Conservation (phyloP, 2,888 invertebrate genomes). For the Camponotus fellah region DNA sequence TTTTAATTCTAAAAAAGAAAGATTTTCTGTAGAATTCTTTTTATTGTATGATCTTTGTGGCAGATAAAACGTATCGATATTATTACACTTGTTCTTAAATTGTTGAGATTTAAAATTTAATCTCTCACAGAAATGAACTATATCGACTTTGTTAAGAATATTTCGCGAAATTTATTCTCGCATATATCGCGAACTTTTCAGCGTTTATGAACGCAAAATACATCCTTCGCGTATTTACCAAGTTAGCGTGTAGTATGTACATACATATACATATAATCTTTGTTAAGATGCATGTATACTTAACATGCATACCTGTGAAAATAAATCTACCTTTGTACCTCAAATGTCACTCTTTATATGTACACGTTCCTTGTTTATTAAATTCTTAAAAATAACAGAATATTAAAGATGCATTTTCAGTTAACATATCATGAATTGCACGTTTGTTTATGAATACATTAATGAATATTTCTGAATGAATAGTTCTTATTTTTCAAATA, state of each 20-base stretch:
- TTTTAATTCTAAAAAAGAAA: background rate
- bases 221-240: constrained; percentile 20
- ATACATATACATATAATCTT: constrained; percentile 40
- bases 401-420: background rate
- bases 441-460: background rate
- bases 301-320: constrained; percentile 34
- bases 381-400: background rate
- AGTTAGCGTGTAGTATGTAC: constrained; percentile 41
- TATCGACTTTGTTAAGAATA: constrained; percentile 27
- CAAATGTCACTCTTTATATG: background rate
- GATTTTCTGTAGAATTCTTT: background rate
- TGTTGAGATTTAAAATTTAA: constrained; percentile 39
- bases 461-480: background rate
- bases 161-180: constrained; percentile 31
- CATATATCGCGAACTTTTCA: constrained; percentile 25
- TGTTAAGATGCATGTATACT: constrained; percentile 48
- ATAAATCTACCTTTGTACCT: constrained; percentile 52
- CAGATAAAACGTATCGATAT: constrained; percentile 30
- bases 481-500: constrained; percentile 11
- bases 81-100: constrained; percentile 40
- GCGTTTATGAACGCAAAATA: constrained; percentile 18
- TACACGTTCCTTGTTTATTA: background rate
- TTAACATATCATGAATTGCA: background rate
- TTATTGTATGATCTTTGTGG: constrained; percentile 19
- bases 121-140: constrained; percentile 5